Conservation (phyloP, 2,113 vertebrate genomes). For the Muntiacus reevesi region DNA sequence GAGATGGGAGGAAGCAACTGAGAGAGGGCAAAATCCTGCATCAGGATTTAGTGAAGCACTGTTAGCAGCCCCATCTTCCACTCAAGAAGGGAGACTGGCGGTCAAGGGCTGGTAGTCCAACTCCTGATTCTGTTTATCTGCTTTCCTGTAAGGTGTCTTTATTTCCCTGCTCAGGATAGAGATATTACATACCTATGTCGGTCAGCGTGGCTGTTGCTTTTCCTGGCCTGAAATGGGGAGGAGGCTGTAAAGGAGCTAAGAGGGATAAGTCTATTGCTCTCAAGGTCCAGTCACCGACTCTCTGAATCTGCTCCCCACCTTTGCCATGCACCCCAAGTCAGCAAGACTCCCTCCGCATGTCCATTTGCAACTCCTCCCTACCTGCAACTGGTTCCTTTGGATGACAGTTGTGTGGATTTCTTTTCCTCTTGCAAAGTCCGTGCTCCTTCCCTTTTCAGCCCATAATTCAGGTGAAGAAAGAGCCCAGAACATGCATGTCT, state of each 20-base stretch:
- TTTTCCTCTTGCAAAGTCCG: slow-evolving; percentile 15
- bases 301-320: not conserved
- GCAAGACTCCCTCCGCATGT: not conserved
- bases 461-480: not conserved
- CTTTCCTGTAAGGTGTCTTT: not conserved
- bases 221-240: not conserved
- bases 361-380: not conserved
- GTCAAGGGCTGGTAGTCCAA: not conserved
- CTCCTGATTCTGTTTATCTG: not conserved
- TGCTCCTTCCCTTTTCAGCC: not conserved
- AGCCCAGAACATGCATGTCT: not conserved
- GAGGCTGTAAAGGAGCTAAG: not conserved
- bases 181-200: not conserved
- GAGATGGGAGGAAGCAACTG: not conserved
- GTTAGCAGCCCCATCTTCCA: not conserved
- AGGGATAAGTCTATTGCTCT: fast-evolving
- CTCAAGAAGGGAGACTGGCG: not conserved
- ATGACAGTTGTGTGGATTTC: not conserved
- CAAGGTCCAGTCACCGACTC: too few species aligned
- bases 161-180: not conserved
- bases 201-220: not conserved
- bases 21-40: not conserved
- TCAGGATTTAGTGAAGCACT: not conserved
- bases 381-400: not conserved
- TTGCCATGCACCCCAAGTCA: not conserved